phyloP scores from a whole-genome alignment of 2,797 vertebrate species.

The Cyprinella venusta region DNA sequence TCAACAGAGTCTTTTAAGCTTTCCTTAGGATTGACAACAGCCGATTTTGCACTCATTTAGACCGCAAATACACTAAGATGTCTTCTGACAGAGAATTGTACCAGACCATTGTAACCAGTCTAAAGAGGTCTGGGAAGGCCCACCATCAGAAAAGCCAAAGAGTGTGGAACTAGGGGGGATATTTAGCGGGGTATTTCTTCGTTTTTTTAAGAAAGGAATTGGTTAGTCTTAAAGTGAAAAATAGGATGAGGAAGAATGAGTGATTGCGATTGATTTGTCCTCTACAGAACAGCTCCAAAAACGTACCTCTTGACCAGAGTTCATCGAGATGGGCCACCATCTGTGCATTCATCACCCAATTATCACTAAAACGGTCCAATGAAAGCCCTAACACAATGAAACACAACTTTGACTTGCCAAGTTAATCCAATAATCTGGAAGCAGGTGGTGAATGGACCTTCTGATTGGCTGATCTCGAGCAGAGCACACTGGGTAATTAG shows the following conservation, averaged over 20 bases:
- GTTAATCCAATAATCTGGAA: slow-evolving; percentile 64
- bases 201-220: slow-evolving; percentile 6
- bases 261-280: slow-evolving; percentile 37
- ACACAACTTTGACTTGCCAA: slow-evolving; percentile 54
- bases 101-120: slow-evolving; percentile 11
- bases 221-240: slow-evolving; percentile 12
- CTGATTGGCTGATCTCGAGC: slow-evolving; percentile 55
- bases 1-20: slow-evolving; percentile 26
- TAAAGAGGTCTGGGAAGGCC: slow-evolving; percentile 46
- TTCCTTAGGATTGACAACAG: background rate
- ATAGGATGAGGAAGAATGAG: slow-evolving; percentile 13
- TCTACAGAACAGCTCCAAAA: slow-evolving; percentile 39
- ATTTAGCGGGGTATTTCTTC: background rate
- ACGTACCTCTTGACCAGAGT: slow-evolving; percentile 48
- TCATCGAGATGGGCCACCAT: slow-evolving; percentile 64
- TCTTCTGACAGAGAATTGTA: background rate
- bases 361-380: slow-evolving; percentile 77
- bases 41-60: slow-evolving; percentile 42
- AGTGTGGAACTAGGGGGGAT: background rate
- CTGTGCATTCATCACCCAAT: slow-evolving; percentile 77
- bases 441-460: slow-evolving; percentile 47
- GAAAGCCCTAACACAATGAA: slow-evolving; percentile 67
- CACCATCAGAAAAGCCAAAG: slow-evolving; percentile 20
- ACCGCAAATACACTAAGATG: slow-evolving; percentile 8
- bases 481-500: slow-evolving; percentile 50